These are phyloP conservation scores for Lasius fuliginosus DNA, from an alignment of 2,888 invertebrate genomes.

Conservation along the genomic window DNA sequence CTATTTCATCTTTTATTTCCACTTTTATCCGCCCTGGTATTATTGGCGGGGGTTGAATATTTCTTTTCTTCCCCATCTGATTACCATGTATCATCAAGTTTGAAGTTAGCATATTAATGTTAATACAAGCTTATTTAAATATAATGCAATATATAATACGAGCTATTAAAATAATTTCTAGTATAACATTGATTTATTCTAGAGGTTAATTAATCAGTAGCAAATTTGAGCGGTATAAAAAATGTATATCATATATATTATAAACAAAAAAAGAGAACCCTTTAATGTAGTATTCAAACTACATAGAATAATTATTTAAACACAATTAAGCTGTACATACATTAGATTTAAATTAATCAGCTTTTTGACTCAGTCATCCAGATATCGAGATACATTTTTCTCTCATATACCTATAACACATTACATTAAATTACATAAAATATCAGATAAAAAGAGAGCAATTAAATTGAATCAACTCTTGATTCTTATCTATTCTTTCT, in stretches of 20 bases:
- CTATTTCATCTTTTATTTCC: conserved; percentile 85
- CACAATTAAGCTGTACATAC: neutral
- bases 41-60: conserved; percentile 70
- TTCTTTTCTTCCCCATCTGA: conserved; percentile 84
- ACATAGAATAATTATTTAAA: neutral
- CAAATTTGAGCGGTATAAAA: neutral
- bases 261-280: neutral
- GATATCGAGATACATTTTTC: neutral
- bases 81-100: conserved; percentile 28
- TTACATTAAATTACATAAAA: conserved; percentile 1
- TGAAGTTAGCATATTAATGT: conserved; percentile 14
- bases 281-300: neutral
- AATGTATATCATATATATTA: neutral
- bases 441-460: neutral
- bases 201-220: neutral
- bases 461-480: neutral
- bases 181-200: neutral
- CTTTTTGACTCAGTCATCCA: neutral
- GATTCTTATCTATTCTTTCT: neutral
- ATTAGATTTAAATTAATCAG: neutral
- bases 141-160: neutral
- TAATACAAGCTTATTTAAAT: conserved; percentile 11
- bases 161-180: neutral
- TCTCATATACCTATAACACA: neutral
- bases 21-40: conserved; percentile 81